phyloP scores from a whole-genome alignment of 2,888 invertebrate species.

The Mellilla xanthometata region DNA sequence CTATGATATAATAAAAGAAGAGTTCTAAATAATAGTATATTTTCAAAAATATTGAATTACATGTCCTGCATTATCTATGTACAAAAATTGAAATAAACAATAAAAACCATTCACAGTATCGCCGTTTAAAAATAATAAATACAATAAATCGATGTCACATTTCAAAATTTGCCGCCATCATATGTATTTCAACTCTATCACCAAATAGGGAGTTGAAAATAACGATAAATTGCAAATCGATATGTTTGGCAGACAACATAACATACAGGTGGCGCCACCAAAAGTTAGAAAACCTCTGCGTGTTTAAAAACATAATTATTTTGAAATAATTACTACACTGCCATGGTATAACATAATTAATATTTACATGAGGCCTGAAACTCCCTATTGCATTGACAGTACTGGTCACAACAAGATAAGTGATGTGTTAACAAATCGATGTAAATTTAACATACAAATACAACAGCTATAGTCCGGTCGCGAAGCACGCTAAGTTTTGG shows the following conservation, averaged over 20 bases:
- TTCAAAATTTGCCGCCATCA: background rate
- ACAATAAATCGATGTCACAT: background rate
- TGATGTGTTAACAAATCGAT: background rate
- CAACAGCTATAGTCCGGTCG: too few relatives aligned
- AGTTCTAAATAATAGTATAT: conserved; percentile 80
- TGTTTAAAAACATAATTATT: too few relatives aligned
- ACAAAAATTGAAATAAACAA: conserved; percentile 66
- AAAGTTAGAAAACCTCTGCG: too few relatives aligned
- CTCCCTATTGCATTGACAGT: conserved; percentile 4
- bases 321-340: background rate
- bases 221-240: too few relatives aligned
- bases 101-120: conserved; percentile 54
- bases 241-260: too few relatives aligned
- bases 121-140: conserved; percentile 37
- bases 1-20: conserved; percentile 35
- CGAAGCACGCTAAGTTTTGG: too few relatives aligned
- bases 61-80: conserved; percentile 80
- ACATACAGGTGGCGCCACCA: too few relatives aligned
- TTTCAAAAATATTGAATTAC: conserved; percentile 82
- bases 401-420: background rate
- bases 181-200: too few relatives aligned
- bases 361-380: conserved; percentile 33
- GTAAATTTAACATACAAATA: background rate
- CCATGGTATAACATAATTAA: conserved; percentile 17
- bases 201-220: too few relatives aligned